A percentile compares a stretch with the other conserved stretches of the same genome.
These are phyloP conservation scores for Acronicta alni DNA, from an alignment of 2,888 invertebrate genomes.

Conservation along the genomic window DNA sequence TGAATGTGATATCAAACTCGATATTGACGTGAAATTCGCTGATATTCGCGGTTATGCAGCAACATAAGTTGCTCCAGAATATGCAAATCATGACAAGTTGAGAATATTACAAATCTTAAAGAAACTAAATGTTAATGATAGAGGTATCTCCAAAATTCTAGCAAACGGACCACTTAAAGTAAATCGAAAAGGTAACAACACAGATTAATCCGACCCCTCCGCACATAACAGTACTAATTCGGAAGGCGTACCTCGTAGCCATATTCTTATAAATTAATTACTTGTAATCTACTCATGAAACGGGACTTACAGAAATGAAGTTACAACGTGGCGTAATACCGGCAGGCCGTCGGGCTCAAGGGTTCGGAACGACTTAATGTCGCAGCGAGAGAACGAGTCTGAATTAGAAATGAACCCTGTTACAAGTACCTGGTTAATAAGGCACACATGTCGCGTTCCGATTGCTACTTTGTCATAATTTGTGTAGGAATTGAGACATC, in stretches of 20 bases:
- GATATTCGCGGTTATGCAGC: no score
- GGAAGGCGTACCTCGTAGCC: slow-evolving; percentile 75
- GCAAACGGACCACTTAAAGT: slow-evolving; percentile 34
- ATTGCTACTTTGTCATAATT: slow-evolving; percentile 65
- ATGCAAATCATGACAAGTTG: no score
- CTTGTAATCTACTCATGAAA: slow-evolving; percentile 89
- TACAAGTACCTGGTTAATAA: slow-evolving; percentile 80
- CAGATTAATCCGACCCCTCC: slow-evolving; percentile 68
- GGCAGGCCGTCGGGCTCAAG: slow-evolving; percentile 66
- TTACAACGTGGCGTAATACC: slow-evolving; percentile 75
- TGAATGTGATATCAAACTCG: no score
- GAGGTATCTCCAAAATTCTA: slow-evolving; percentile 14
- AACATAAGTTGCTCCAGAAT: no score
- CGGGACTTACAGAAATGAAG: slow-evolving; percentile 87
- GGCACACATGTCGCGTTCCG: slow-evolving; percentile 77
- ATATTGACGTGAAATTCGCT: no score
- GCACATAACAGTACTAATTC: slow-evolving; percentile 77
- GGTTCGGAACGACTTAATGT: slow-evolving; percentile 85
- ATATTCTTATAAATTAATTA: slow-evolving; percentile 90
- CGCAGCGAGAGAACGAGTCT: slow-evolving; percentile 76
- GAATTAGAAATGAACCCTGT: slow-evolving; percentile 86
- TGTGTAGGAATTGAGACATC: slow-evolving; percentile 38
- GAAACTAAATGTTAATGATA: neutral
- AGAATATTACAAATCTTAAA: neutral
- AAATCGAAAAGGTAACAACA: slow-evolving; percentile 54